Percentiles rank a stretch among this genome's conserved stretches.
phyloP scores from a whole-genome alignment of 2,113 vertebrate species.

The Okapia johnstoni region DNA sequence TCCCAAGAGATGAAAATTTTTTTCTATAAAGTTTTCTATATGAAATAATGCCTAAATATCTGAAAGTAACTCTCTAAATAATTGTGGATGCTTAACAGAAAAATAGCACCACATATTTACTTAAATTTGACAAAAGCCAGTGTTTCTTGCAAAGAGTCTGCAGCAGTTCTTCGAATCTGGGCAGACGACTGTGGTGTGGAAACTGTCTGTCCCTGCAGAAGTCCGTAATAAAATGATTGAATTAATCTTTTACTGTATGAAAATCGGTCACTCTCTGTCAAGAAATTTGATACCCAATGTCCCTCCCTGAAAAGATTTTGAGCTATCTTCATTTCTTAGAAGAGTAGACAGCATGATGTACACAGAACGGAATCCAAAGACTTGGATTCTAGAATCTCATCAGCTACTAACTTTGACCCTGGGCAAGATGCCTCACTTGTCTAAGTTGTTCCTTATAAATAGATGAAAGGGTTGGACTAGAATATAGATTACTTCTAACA shows the following conservation, averaged over 20 bases:
- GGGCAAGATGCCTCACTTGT: not conserved
- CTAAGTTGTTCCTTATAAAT: not conserved
- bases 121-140: not conserved
- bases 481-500: not conserved
- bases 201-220: not conserved
- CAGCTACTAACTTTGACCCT: not conserved
- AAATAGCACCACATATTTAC: conserved; percentile 30
- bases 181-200: not conserved
- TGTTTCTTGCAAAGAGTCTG: not conserved
- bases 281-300: not conserved
- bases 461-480: not conserved
- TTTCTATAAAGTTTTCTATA: not conserved
- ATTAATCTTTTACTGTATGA: not conserved
- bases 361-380: not conserved
- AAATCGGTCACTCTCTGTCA: not conserved
- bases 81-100: not conserved
- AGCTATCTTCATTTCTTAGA: not conserved
- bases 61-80: not conserved
- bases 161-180: not conserved
- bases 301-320: not conserved
- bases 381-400: not conserved
- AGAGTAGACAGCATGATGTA: not conserved
- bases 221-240: not conserved
- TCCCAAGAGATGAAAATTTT: not conserved
- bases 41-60: not conserved